phyloP scores from a whole-genome alignment of 2,797 vertebrate species.

The Hirundo rustica region DNA sequence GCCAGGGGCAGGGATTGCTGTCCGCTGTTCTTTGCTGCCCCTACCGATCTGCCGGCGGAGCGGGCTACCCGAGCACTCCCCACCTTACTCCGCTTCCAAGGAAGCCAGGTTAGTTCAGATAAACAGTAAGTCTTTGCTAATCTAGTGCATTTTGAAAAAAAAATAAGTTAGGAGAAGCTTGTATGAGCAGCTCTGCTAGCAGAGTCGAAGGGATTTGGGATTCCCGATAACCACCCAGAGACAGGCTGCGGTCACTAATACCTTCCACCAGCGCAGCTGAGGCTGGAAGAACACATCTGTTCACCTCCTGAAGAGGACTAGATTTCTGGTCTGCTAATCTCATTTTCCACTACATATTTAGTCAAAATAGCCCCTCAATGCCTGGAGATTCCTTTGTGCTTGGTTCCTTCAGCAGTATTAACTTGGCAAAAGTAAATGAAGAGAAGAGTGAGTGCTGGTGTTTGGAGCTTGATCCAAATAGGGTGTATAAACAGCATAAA shows the following conservation, averaged over 20 bases:
- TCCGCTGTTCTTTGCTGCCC: slow-evolving; percentile 29
- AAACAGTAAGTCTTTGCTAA: slow-evolving; percentile 5
- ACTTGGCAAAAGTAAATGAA: slow-evolving; percentile 35
- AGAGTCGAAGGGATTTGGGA: slow-evolving; percentile 9
- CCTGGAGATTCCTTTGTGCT: slow-evolving; percentile 28
- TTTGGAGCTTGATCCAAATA: slow-evolving; percentile 25
- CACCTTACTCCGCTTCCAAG: neutral
- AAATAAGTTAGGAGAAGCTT: neutral
- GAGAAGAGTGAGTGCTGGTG: neutral
- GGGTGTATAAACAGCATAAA: neutral
- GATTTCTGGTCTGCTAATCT: slow-evolving; percentile 60
- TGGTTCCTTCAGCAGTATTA: neutral
- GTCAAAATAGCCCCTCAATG: slow-evolving; percentile 39
- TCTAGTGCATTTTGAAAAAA: neutral
- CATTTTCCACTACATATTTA: slow-evolving; percentile 55
- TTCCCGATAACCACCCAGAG: slow-evolving; percentile 54
- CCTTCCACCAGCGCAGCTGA: slow-evolving; percentile 47
- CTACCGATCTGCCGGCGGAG: neutral
- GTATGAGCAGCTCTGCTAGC: neutral
- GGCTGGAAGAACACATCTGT: slow-evolving; percentile 61
- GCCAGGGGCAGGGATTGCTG: neutral
- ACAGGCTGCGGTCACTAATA: neutral
- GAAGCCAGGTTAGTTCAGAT: slow-evolving; percentile 9
- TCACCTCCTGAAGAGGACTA: slow-evolving; percentile 67
- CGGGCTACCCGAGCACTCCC: neutral